These are phyloP conservation scores for Temnothorax unifasciatus DNA, from an alignment of 2,888 invertebrate species.

Conservation along the genomic window DNA sequence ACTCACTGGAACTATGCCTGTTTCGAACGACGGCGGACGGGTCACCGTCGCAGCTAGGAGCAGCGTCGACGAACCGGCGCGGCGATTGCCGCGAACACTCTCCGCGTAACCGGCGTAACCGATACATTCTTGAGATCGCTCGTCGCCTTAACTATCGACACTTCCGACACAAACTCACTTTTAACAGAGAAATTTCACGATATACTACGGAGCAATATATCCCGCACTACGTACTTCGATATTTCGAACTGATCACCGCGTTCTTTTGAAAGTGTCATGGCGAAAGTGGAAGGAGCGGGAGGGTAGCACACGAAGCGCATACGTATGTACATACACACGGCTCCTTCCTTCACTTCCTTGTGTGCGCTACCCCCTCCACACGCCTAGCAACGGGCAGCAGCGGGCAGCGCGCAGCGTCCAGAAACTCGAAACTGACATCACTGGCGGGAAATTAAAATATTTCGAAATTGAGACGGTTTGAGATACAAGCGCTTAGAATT, in stretches of 20 bases:
- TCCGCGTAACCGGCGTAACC: no score
- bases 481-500: neutral
- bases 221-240: no score
- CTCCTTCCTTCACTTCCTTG: no score
- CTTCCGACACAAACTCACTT: neutral
- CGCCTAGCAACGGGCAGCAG: no score
- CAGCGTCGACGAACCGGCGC: neutral
- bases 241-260: neutral
- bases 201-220: neutral
- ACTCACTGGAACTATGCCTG: neutral
- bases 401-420: no score
- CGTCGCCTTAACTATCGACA: neutral
- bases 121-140: neutral
- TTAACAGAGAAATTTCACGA: neutral
- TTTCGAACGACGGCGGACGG: neutral
- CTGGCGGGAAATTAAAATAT: neutral
- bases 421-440: neutral
- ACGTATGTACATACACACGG: no score
- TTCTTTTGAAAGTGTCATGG: neutral
- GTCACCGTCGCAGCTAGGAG: no score
- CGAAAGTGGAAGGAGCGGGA: no score
- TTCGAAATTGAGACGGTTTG: neutral
- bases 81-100: neutral
- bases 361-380: no score
- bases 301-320: no score